Percentiles rank a stretch among this genome's conserved stretches.
phyloP scores from a whole-genome alignment of 2,797 vertebrate species.

The Sebastes oblongus region DNA sequence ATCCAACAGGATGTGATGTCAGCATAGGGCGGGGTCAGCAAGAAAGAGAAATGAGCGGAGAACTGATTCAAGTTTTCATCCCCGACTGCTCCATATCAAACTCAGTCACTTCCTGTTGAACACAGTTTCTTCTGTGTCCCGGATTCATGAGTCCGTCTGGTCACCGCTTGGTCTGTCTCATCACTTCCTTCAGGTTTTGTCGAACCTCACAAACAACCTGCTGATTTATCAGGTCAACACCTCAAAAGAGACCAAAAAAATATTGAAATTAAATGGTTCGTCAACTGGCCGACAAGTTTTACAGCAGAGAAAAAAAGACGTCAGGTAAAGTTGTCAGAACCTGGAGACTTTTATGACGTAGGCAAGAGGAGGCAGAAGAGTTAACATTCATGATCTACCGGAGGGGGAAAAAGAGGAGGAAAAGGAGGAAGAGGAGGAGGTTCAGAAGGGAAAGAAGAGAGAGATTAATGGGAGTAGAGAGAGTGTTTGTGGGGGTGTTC shows the following conservation, averaged over 20 bases:
- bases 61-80: neutral
- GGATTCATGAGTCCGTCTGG: neutral
- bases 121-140: neutral
- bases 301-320: neutral
- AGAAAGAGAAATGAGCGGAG: neutral
- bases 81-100: neutral
- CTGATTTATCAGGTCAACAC: neutral
- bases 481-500: neutral
- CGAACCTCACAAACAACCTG: neutral
- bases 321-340: neutral
- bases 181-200: neutral
- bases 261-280: neutral
- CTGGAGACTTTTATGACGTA: neutral
- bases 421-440: neutral
- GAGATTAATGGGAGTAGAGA: neutral
- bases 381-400: slow-evolving; percentile 11
- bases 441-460: neutral
- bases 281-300: neutral
- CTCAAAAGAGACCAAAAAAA: neutral
- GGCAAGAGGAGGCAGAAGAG: slow-evolving; percentile 19
- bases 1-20: slow-evolving; percentile 34
- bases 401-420: neutral
- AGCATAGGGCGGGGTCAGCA: slow-evolving; percentile 4
- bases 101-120: neutral
- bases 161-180: neutral